A percentile compares a stretch with the other conserved stretches of the same genome.
Evolutionary conservation across 1,140 invertebrate species (phyloP).

Genomic region (Caenorhabditis brenneri): DNA sequence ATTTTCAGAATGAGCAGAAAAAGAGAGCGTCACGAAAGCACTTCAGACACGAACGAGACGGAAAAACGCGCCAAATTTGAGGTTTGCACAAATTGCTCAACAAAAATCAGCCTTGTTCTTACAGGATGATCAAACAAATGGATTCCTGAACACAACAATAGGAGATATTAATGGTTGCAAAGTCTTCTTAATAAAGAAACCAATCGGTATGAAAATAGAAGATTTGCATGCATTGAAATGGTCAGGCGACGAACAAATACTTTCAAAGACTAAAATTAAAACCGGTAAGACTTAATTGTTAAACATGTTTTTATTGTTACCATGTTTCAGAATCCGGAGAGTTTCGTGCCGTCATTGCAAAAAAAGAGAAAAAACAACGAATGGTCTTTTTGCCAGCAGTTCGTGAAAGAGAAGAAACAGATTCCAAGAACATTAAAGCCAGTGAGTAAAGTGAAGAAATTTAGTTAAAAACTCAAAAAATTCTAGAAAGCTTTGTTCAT

Average conservation of each 20-base stretch:
- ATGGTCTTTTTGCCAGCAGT: not conserved
- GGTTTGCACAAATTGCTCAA: not conserved
- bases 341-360: not conserved
- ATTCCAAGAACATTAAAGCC: constrained; percentile 19
- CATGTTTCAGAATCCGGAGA: not conserved
- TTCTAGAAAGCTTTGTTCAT: not conserved
- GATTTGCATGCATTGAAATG: not conserved
- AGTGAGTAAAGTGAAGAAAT: not conserved
- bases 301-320: not conserved
- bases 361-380: not conserved
- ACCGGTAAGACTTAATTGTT: not conserved
- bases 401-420: not conserved
- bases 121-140: not conserved
- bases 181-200: constrained; percentile 6
- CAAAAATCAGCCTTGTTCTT: not conserved
- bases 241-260: not conserved
- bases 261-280: not conserved
- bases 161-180: not conserved
- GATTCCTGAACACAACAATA: not conserved
- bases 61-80: not conserved
- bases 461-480: no score
- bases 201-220: not conserved
- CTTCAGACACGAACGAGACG: not conserved
- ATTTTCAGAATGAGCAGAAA: not conserved
- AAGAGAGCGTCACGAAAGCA: not conserved